Percentiles rank a stretch among this genome's conserved stretches.
phyloP scores from a whole-genome alignment of 2,113 vertebrate species.

The Petrocephalus microphthalmus region DNA sequence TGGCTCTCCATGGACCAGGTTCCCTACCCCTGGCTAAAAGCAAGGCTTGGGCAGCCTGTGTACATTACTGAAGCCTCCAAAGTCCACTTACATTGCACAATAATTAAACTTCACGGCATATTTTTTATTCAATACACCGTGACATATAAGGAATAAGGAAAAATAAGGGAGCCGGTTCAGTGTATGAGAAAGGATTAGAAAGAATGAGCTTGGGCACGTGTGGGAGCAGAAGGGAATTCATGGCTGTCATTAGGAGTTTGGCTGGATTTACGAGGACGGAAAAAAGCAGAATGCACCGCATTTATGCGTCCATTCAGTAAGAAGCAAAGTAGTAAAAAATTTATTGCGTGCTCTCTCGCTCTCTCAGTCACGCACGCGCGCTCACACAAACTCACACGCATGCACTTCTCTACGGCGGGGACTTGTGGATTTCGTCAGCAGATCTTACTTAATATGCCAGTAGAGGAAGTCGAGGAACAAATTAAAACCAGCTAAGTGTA shows the following conservation, averaged over 20 bases:
- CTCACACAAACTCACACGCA: not conserved
- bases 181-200: not conserved
- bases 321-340: not conserved
- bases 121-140: not conserved
- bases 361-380: not conserved
- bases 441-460: not conserved
- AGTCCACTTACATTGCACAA: not conserved
- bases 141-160: not conserved
- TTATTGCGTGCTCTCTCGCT: not conserved
- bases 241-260: not conserved
- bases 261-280: not conserved
- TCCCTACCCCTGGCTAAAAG: no score
- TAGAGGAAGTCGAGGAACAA: not conserved
- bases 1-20: no score
- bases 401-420: not conserved
- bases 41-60: not conserved
- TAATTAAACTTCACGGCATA: not conserved
- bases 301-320: not conserved
- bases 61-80: not conserved
- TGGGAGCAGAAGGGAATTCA: not conserved
- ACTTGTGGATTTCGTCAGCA: not conserved
- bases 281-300: not conserved
- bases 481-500: constrained; percentile 2
- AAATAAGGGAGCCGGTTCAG: not conserved
- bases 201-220: not conserved